A percentile compares a stretch with the other conserved stretches of the same genome.
These are phyloP conservation scores for Stomorhina lunata DNA, from an alignment of 2,888 invertebrate genomes.

Conservation along the genomic window DNA sequence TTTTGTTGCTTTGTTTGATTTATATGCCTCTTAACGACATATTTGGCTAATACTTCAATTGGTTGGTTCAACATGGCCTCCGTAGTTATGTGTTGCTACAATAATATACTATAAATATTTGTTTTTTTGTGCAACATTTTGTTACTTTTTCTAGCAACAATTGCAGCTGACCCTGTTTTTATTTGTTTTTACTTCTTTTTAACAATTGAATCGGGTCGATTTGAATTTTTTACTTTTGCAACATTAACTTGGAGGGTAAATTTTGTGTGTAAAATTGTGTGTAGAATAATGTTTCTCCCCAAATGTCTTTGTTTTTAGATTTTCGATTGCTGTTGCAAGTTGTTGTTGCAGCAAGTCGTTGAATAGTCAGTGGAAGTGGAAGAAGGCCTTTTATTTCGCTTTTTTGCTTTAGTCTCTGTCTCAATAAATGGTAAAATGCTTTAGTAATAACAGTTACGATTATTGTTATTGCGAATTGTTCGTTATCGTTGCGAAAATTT, in stretches of 20 bases:
- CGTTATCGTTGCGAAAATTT: constrained; percentile 61
- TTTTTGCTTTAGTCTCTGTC: constrained; percentile 29
- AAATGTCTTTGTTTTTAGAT: constrained; percentile 59
- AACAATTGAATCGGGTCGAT: constrained; percentile 37
- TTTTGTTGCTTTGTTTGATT: constrained; percentile 56
- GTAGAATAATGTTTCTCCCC: constrained; percentile 57
- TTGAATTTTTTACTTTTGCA: constrained; percentile 34
- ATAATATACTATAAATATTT: constrained; percentile 52
- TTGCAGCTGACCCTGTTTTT: constrained; percentile 65
- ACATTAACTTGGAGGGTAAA: constrained; percentile 48
- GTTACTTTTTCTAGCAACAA: constrained; percentile 56
- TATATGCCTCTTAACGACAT: constrained; percentile 66
- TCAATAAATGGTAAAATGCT: constrained; percentile 56
- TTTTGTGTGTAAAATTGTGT: constrained; percentile 39
- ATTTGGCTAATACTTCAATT: constrained; percentile 66
- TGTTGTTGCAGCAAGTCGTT: constrained; percentile 21
- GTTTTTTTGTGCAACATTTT: constrained; percentile 5
- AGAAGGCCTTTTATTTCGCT: constrained; percentile 37
- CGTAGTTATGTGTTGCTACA: constrained; percentile 57
- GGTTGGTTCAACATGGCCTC: constrained; percentile 64
- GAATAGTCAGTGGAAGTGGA: constrained; percentile 13
- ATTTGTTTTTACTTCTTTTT: constrained; percentile 28
- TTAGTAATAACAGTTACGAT: constrained; percentile 65
- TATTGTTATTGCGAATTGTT: constrained; percentile 65
- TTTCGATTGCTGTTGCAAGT: constrained; percentile 47